Base-by-base conservation (phyloP, 2,113 vertebrate genomes). In the Scopus umbretta region DNA sequence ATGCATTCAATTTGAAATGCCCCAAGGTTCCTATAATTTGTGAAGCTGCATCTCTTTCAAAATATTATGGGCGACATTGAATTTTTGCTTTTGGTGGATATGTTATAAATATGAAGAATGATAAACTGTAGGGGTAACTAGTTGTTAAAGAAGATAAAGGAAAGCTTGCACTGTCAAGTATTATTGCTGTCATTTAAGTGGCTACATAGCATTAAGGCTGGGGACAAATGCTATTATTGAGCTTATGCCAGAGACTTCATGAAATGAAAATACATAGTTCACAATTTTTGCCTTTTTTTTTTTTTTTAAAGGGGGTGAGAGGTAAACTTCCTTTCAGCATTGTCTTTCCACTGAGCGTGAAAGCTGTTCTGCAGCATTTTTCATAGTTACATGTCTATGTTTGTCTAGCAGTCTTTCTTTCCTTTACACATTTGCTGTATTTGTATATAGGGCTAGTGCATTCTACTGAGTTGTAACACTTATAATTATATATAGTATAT, bases 1-100 rank as follows among this genome's bases (percentile, higher is more conserved):
- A 93, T 93, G 71, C 80, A 87, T 96, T 97, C 80, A 93, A 70
- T 97, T 95, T 95, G 78, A 95, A 97, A 91, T 96, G 94, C 94
- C 94, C 71, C 83, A 88, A 94, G 95, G 90, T 97, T 93, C 56
- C 75, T 91, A 92, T 83, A 32, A 68, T 89, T 97, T 92, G 85
- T 93, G 73, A 95, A 86, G 59, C 85, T 89, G 61, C 42, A 56
- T 80, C 61, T 83, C 66, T 95, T 96, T 90, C 91, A 92, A 85
- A 96, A 94, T 93, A 74, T 58, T 92, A 86, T 62, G 73, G 92
- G 53, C 0, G 7, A 92, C 75, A 81, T 20, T 90, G 89, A 84
- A 75, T 79, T 96, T 94, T 80, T 81, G 59, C 67, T 94, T 94
- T 79, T 91, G 63, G 68, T 94, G 72, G 50, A 15, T 95, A 66